These are phyloP conservation scores for Drosophila melanosoma DNA, from an alignment of 2,888 invertebrate genomes.

Conservation along the genomic window DNA sequence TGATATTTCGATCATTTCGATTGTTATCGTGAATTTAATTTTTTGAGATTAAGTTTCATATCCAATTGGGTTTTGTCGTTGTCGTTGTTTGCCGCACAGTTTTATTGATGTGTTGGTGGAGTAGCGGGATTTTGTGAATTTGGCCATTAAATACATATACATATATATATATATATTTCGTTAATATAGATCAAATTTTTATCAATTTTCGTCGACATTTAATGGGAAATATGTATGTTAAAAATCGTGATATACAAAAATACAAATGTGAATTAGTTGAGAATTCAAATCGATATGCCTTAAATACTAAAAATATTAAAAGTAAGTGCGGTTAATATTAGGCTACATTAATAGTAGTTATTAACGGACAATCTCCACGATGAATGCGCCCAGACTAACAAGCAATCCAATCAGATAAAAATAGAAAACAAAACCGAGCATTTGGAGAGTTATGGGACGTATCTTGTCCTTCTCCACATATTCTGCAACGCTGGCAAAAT, in stretches of 20 bases:
- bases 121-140: constrained; percentile 60
- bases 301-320: constrained; percentile 23
- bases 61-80: constrained; percentile 53
- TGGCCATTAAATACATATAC: constrained; percentile 51
- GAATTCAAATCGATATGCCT: constrained; percentile 44
- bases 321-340: constrained; percentile 62
- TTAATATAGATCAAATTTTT: constrained; percentile 43
- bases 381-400: constrained; percentile 47
- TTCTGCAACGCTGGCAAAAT: constrained; percentile 46
- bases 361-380: constrained; percentile 43
- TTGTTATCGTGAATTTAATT: constrained; percentile 42
- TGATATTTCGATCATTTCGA: constrained; percentile 30
- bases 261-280: constrained; percentile 53
- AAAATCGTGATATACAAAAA: constrained; percentile 44
- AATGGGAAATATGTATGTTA: constrained; percentile 44
- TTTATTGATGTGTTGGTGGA: constrained; percentile 48
- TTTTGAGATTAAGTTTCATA: constrained; percentile 35
- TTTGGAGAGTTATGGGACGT: constrained; percentile 37
- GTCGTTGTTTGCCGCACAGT: constrained; percentile 33
- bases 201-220: constrained; percentile 38
- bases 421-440: constrained; percentile 47
- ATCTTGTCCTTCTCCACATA: constrained; percentile 19
- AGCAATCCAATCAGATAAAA: constrained; percentile 50
- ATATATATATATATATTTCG: constrained; percentile 44
- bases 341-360: constrained; percentile 30